Percentiles rank a stretch among this genome's conserved stretches.
Conservation (phyloP, 2,113 vertebrate species). For the Dascyllus trimaculatus region DNA sequence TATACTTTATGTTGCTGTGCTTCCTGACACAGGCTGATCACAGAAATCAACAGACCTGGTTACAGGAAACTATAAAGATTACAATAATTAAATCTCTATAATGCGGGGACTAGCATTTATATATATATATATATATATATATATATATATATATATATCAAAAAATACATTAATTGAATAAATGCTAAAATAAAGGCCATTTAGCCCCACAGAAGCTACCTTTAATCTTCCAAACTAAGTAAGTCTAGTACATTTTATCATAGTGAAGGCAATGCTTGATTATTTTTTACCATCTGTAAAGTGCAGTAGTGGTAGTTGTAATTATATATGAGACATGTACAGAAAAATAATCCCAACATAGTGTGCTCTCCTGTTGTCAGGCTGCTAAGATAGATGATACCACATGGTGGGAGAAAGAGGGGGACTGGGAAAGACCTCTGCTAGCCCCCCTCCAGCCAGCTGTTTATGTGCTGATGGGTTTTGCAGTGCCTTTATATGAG, state of each 20-base stretch:
- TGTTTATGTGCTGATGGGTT: slow-evolving; percentile 39
- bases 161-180: neutral
- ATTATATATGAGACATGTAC: neutral
- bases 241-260: neutral
- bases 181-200: neutral
- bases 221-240: neutral
- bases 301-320: neutral
- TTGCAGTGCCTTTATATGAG: slow-evolving; percentile 2
- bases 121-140: too few species aligned
- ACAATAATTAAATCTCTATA: too few species aligned
- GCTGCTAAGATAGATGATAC: slow-evolving; percentile 13
- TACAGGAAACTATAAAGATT: too few species aligned
- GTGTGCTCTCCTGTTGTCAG: neutral
- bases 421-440: slow-evolving; percentile 8
- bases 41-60: too few species aligned
- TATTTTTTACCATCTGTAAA: slow-evolving; percentile 3
- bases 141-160: too few species aligned
- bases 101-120: too few species aligned
- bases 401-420: neutral
- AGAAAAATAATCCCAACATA: neutral
- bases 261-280: neutral
- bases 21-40: too few species aligned
- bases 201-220: neutral
- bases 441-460: neutral
- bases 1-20: too few species aligned